phyloP scores from a whole-genome alignment of 1,140 invertebrate species.

The Drosophila rhopaloa region DNA sequence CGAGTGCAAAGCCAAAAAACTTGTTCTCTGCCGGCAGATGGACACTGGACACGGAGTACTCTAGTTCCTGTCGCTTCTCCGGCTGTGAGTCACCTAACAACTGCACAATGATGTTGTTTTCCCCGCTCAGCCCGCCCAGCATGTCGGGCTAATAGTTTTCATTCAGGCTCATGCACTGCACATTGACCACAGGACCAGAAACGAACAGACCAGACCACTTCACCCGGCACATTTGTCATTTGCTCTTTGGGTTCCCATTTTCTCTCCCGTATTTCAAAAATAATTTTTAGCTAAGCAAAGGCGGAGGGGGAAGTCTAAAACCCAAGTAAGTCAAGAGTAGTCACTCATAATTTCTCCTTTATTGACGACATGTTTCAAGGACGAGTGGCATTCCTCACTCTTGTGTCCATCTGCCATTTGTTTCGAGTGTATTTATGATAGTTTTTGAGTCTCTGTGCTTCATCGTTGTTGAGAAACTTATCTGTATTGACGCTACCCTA shows the following conservation, averaged over 20 bases:
- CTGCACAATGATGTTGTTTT: slow-evolving; percentile 31
- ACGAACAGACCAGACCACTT: slow-evolving; percentile 34
- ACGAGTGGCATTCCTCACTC: slow-evolving; percentile 18
- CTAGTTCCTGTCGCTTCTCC: slow-evolving; percentile 22
- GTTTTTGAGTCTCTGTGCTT: slow-evolving; percentile 10
- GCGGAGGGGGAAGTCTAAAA: slow-evolving; percentile 13
- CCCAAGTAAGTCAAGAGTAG: slow-evolving; percentile 42
- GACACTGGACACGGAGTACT: slow-evolving; percentile 18
- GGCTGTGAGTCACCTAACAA: slow-evolving; percentile 37
- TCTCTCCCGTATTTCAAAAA: slow-evolving; percentile 40
- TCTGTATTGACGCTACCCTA: background rate
- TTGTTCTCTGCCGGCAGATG: slow-evolving; percentile 37
- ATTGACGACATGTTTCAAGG: slow-evolving; percentile 32
- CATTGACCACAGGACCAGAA: slow-evolving; percentile 45
- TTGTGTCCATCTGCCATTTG: slow-evolving; percentile 37
- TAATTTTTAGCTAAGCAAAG: slow-evolving; percentile 24
- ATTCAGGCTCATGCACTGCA: slow-evolving; percentile 37
- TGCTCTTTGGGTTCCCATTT: slow-evolving; percentile 26
- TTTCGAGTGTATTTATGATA: slow-evolving; percentile 40
- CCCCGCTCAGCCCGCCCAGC: background rate
- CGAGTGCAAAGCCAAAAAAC: slow-evolving; percentile 49
- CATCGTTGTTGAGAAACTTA: slow-evolving; percentile 1
- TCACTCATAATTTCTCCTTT: slow-evolving; percentile 38
- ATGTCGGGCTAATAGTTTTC: slow-evolving; percentile 60
- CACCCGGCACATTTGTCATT: slow-evolving; percentile 39